Evolutionary conservation across 2,888 invertebrate genomes (phyloP), one percentile per base, ranked within the genome.

Genomic region (Cyaniris semiargus): DNA sequence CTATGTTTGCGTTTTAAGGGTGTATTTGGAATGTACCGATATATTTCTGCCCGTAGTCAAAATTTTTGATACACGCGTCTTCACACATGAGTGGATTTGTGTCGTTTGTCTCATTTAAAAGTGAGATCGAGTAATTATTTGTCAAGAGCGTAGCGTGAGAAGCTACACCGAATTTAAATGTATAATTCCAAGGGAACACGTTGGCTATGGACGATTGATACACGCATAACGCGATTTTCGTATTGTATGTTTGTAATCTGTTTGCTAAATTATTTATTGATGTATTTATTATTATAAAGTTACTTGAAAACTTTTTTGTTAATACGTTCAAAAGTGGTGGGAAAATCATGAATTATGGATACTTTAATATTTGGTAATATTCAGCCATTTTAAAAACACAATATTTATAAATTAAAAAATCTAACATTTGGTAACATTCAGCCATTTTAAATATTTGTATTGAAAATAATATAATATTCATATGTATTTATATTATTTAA

Each of bases 101-200:
- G 86, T 87, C 88, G 89, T 93, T 92, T 91, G 87, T 93, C 91
- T 90, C 90, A 88, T 90, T 92, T 90, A 89, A 86, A 89, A 87
- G 85, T 88, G 86, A 84, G 86, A 85, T 87, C 86, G 23, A 86
- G 86, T 88, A 89, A 90, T 90, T 90, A 90, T 89, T 90, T 87
- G 85, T 84, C 87, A 89, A 88, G 88, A 85, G 84, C 80, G 81
- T 78, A 88, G 87, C 91, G 92, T 92, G 92, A 88, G 92, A 92
- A 90, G 56, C 53, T 38, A 66, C 66, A 44, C 44, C 15, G 15
- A 66, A 48, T 76, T 60, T 31, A 76, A 76, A 60, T 76, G 27
- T 21, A 58, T 21, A 70, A 21, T 56, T 75, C 5, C 18, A 1
- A 66, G 66, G 66, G 66, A 66, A 23, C 60, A 23, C 13, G 23